Evolutionary conservation across 1,140 invertebrate genomes (phyloP).

Genomic region (Vollenhovia emeryi): DNA sequence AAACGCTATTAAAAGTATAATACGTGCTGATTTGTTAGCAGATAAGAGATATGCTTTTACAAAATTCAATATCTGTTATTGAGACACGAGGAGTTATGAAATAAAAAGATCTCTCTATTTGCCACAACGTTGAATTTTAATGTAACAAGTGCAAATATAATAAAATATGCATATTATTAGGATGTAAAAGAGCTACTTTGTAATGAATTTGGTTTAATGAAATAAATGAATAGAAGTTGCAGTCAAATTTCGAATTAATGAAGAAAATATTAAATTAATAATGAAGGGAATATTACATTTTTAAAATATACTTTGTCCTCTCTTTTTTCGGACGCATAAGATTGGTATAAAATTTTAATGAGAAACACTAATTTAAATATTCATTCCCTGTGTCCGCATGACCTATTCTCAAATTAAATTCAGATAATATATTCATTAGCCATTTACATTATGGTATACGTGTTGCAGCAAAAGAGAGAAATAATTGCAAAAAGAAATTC

Average conservation of each 20-base stretch:
- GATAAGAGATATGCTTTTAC: conserved; percentile 26
- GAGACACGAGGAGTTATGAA: not conserved
- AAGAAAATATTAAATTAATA: conserved; percentile 17
- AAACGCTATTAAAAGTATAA: conserved; percentile 48
- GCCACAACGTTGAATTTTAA: not conserved
- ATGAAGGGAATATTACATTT: not conserved
- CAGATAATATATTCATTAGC: conserved; percentile 13
- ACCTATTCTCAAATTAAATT: conserved; percentile 18
- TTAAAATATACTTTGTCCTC: not conserved
- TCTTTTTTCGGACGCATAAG: not conserved
- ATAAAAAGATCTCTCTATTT: not conserved
- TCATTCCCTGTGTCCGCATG: not conserved
- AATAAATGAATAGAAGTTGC: not conserved
- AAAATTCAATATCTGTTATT: conserved; percentile 13
- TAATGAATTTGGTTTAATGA: not conserved
- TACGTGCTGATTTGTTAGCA: conserved; percentile 11
- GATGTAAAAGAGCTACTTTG: not conserved
- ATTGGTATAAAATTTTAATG: conserved; percentile 5
- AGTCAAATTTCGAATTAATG: not conserved
- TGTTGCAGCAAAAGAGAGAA: not conserved
- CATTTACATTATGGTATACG: not conserved
- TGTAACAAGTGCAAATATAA: not conserved
- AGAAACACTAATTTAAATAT: not conserved
- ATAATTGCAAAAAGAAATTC: not conserved
- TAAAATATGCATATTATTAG: not conserved